phyloP scores from a whole-genome alignment of 2,888 invertebrate species.

The Nemurella pictetii region DNA sequence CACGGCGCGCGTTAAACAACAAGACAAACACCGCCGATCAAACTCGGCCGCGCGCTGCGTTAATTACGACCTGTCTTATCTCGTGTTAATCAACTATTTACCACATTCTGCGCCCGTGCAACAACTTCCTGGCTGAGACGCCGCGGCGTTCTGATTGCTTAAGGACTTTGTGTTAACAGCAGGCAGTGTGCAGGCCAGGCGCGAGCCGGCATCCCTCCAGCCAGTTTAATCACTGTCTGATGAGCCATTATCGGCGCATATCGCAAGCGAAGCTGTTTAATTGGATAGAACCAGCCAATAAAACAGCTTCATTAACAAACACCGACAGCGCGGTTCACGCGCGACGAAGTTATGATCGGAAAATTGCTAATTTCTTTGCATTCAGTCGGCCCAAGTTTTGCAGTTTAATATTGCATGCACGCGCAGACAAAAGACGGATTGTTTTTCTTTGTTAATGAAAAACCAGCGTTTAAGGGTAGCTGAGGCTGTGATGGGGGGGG shows the following conservation, averaged over 20 bases:
- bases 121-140: neutral
- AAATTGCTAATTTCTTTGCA: neutral
- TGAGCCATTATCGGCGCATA: neutral
- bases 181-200: too few species aligned
- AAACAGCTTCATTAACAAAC: neutral
- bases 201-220: neutral
- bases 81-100: slow-evolving; percentile 8
- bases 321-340: too few species aligned
- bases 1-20: neutral
- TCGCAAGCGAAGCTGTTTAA: too few species aligned
- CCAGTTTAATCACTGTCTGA: neutral
- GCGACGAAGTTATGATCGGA: neutral
- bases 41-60: neutral
- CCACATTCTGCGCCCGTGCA: slow-evolving; percentile 8
- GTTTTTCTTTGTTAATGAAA: neutral
- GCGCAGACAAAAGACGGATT: neutral
- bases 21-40: neutral
- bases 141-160: neutral
- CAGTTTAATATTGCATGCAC: neutral
- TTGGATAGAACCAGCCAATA: too few species aligned
- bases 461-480: neutral
- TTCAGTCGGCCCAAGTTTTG: neutral
- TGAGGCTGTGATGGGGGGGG: neutral
- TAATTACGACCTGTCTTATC: slow-evolving; percentile 2
- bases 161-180: too few species aligned